These are phyloP conservation scores for Falco columbarius DNA, from an alignment of 2,797 vertebrate genomes.

Conservation along the genomic window DNA sequence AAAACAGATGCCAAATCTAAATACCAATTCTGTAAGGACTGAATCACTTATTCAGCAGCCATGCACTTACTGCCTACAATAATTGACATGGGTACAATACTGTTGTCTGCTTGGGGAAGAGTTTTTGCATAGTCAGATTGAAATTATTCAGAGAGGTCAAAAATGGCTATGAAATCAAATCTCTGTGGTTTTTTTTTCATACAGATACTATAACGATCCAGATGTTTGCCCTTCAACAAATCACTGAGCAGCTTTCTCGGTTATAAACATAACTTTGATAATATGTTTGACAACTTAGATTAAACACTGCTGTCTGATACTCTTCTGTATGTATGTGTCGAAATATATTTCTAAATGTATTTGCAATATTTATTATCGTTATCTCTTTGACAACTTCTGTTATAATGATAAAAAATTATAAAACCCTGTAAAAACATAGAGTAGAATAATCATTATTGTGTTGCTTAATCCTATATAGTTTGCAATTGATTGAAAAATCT, in stretches of 20 bases:
- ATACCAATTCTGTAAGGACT: conserved; percentile 22
- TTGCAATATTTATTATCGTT: background rate
- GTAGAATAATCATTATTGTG: background rate
- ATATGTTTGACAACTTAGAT: conserved; percentile 9
- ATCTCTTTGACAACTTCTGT: background rate
- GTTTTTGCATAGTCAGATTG: conserved; percentile 48
- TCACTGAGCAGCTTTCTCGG: background rate
- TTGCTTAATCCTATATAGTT: background rate
- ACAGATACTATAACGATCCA: conserved; percentile 38
- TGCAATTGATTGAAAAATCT: background rate
- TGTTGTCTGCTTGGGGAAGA: conserved; percentile 31
- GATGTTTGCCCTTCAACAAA: conserved; percentile 47
- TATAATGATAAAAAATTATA: background rate
- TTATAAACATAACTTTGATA: conserved; percentile 28
- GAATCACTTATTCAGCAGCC: conserved; percentile 54
- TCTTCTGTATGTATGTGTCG: background rate
- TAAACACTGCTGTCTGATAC: background rate
- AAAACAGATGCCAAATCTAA: conserved; percentile 60
- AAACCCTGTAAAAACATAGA: background rate
- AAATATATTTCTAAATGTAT: background rate
- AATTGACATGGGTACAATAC: conserved; percentile 19
- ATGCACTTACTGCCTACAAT: conserved; percentile 39
- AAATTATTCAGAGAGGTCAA: conserved; percentile 61
- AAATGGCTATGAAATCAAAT: conserved; percentile 54
- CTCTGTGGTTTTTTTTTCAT: background rate